Evolutionary conservation across 1,140 invertebrate genomes (phyloP), one percentile per base, ranked within the genome.

Genomic region (Coenobita brevimanus): DNA sequence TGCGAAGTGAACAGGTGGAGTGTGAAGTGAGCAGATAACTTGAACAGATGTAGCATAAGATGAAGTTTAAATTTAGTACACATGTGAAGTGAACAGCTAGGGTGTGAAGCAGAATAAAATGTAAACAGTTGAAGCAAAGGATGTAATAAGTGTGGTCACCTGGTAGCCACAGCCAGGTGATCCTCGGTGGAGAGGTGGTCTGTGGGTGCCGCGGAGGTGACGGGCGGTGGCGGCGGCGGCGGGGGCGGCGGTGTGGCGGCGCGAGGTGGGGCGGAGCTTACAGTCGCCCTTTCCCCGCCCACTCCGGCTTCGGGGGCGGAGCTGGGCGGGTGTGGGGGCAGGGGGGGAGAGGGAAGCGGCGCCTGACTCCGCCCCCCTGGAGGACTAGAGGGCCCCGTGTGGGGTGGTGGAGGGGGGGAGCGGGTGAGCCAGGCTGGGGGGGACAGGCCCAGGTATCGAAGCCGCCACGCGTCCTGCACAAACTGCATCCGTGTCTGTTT

Each of bases 401-500:
- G n/a, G 1, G 57, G 57, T 10, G 76, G 64, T 1, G 85, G 85
- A 13, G 76, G 64, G 36, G 76, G 85, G 50, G 85, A 89, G 21
- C 89, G 84, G 2, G 89, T 88, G 54, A 90, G 89, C 89, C 89
- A 90, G 17, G 89, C 82, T 6, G 89, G 89, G 15, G 89, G 89
- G 43, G 89, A 90, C 38, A 90, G 41, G 17, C 89, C 89, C 57
- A 90, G 81, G 76, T 90, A 90, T 30, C 89, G 89, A 43, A 90
- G 89, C 17, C 89, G n/a, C 89, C 89, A 90, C 8, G 89, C 89
- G 41, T 90, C 89, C 43, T 90, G 89, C 24, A 90, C 87, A 78
- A 90, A 90, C 75, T 90, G 89, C 89, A 90, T 90, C 43, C 89
- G 64, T 0, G 89, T 90, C n/a, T 90, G 96, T 93, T 99, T 99